Conservation (phyloP, 2,888 invertebrate species). For the Phengaris alcon region DNA sequence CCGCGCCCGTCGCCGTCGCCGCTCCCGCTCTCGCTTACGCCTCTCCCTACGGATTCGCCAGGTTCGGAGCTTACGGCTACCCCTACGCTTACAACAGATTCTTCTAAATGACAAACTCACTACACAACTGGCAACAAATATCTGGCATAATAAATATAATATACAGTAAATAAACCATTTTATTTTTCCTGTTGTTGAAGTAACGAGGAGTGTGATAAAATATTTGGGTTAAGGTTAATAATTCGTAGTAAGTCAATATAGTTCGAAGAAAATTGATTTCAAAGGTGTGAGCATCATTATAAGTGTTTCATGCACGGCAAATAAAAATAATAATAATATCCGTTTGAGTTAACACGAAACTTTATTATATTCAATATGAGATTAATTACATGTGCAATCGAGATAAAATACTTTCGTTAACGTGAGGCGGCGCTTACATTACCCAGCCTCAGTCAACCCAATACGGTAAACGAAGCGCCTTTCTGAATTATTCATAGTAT, state of each 20-base stretch:
- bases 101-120: conserved; percentile 41
- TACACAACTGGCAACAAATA: conserved; percentile 23
- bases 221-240: not conserved
- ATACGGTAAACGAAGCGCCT: conserved; percentile 24
- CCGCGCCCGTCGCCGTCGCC: conserved; percentile 48
- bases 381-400: not conserved
- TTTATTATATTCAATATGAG: not conserved
- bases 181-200: conserved; percentile 4
- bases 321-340: not conserved
- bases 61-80: conserved; percentile 39
- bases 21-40: conserved; percentile 42
- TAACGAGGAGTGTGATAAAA: not conserved
- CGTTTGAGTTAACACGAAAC: not conserved
- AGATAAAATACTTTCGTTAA: conserved; percentile 20
- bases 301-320: not conserved
- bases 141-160: conserved; percentile 27
- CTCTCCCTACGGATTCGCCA: conserved; percentile 39
- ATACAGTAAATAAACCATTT: not conserved
- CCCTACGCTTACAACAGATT: conserved; percentile 49
- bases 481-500: conserved; percentile 32
- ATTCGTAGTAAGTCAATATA: not conserved
- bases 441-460: conserved; percentile 28
- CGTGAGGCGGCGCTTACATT: conserved; percentile 29
- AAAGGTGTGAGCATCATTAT: not conserved
- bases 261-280: not conserved